Percentiles rank a stretch among this genome's conserved stretches.
Conservation (phyloP, 2,888 invertebrate genomes). For the Ectropis crepuscularia region DNA sequence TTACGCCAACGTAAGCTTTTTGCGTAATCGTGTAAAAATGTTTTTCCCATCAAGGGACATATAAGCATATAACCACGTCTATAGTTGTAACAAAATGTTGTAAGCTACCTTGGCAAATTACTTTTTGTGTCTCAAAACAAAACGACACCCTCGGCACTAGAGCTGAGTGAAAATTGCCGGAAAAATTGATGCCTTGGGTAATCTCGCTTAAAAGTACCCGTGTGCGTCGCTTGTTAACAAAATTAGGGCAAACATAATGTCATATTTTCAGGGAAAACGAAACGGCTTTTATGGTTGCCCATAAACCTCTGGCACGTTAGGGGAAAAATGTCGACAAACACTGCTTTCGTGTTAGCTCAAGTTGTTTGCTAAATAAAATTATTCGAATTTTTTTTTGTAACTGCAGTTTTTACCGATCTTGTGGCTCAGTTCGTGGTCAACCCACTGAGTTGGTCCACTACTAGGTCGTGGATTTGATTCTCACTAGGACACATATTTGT, state of each 20-base stretch:
- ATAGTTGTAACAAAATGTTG: slow-evolving; percentile 29
- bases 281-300: background rate
- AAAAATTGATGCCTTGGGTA: slow-evolving; percentile 30
- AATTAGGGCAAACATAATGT: slow-evolving; percentile 12
- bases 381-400: too few species aligned
- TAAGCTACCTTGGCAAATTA: slow-evolving; percentile 39
- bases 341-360: too few species aligned
- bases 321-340: background rate
- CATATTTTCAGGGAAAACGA: slow-evolving; percentile 10
- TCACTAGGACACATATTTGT: too few species aligned
- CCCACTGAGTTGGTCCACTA: too few species aligned
- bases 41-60: slow-evolving; percentile 10
- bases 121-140: slow-evolving; percentile 39
- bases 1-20: too few species aligned
- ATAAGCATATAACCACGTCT: slow-evolving; percentile 20
- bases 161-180: slow-evolving; percentile 32
- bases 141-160: slow-evolving; percentile 41
- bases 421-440: too few species aligned
- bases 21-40: background rate
- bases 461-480: too few species aligned
- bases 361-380: too few species aligned
- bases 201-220: slow-evolving; percentile 15
- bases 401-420: too few species aligned
- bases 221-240: slow-evolving; percentile 11
- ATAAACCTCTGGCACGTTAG: background rate